phyloP scores from a whole-genome alignment of 2,797 vertebrate genomes.

The Cephalopachus bancanus region DNA sequence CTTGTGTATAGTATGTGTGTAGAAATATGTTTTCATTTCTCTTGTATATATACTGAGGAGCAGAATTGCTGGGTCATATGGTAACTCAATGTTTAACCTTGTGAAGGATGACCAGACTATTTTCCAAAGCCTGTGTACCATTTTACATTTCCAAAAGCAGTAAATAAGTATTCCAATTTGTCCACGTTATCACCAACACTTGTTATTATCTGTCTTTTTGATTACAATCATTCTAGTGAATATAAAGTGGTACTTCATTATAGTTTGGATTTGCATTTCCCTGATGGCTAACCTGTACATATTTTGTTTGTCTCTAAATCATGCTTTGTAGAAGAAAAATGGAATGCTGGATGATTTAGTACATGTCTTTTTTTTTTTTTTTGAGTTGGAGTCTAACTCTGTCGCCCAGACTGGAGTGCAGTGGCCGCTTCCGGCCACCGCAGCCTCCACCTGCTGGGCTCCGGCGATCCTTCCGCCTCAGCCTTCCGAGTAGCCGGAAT shows the following conservation, averaged over 20 bases:
- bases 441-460: no score
- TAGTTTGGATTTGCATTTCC: constrained; percentile 31
- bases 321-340: background rate
- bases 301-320: background rate
- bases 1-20: background rate
- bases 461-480: no score
- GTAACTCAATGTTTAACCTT: background rate
- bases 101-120: background rate
- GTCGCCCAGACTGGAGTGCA: no score
- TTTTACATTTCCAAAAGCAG: background rate
- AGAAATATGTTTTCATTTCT: background rate
- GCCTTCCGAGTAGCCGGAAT: no score
- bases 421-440: no score
- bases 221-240: background rate
- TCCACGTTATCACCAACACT: background rate
- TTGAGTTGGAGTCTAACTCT: no score
- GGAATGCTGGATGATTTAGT: background rate
- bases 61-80: background rate
- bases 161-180: background rate
- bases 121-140: background rate
- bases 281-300: background rate
- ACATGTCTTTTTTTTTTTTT: no score
- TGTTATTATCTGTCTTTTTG: background rate
- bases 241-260: background rate
- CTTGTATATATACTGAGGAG: background rate